A percentile compares a stretch with the other conserved stretches of the same genome.
Conservation (phyloP, 2,797 vertebrate genomes). For the Thalassophryne amazonica region DNA sequence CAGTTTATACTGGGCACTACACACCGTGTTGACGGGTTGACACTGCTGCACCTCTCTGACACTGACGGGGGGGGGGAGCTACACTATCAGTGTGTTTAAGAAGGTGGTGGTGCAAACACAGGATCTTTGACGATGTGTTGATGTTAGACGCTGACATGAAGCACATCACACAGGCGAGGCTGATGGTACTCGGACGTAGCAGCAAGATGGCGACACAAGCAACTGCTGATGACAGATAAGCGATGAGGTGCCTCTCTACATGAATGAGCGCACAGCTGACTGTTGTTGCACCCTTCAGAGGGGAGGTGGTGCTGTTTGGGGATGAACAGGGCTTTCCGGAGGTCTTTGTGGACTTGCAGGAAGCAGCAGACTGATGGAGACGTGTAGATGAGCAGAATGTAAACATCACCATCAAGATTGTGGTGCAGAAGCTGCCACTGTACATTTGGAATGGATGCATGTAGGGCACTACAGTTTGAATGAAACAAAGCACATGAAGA, state of each 20-base stretch:
- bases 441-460: constrained; percentile 56
- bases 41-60: too few species aligned
- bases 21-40: too few species aligned
- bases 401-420: constrained; percentile 46
- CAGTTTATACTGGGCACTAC: too few species aligned
- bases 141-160: too few species aligned
- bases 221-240: constrained; percentile 40
- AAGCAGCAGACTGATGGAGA: too few species aligned
- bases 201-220: constrained; percentile 11
- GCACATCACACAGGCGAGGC: too few species aligned
- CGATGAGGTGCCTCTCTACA: constrained; percentile 18
- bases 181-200: too few species aligned
- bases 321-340: too few species aligned
- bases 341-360: too few species aligned
- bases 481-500: constrained; percentile 58
- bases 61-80: neutral
- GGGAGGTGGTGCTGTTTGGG: neutral
- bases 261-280: constrained; percentile 5
- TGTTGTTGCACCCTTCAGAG: too few species aligned
- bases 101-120: neutral
- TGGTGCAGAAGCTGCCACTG: constrained; percentile 40
- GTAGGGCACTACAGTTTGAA: constrained; percentile 43
- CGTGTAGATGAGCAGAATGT: constrained; percentile 26
- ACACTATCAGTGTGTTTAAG: neutral
- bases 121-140: too few species aligned